Percentiles rank a stretch among this genome's conserved stretches.
Conservation (phyloP, 2,113 vertebrate species). For the Euleptes europaea region DNA sequence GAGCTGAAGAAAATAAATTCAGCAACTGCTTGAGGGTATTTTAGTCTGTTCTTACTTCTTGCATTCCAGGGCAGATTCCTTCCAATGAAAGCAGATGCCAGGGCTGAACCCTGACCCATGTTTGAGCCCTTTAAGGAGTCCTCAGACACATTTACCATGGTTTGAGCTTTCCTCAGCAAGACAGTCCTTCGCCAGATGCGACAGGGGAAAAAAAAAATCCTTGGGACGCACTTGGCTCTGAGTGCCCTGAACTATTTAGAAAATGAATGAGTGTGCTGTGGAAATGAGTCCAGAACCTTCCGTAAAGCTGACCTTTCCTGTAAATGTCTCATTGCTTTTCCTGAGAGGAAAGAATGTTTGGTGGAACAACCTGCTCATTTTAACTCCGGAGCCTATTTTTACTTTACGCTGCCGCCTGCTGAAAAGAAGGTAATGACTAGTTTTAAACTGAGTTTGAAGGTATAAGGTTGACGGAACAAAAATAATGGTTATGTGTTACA, state of each 20-base stretch:
- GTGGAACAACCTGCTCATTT: slow-evolving; percentile 19
- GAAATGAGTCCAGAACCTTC: slow-evolving; percentile 13
- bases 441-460: slow-evolving; percentile 19
- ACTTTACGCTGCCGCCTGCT: slow-evolving; percentile 15
- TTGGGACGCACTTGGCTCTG: neutral
- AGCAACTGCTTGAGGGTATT: too few relatives aligned
- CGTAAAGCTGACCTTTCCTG: slow-evolving; percentile 1
- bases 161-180: neutral
- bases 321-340: slow-evolving; percentile 23
- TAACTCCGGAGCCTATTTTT: slow-evolving; percentile 4
- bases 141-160: neutral
- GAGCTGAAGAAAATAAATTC: neutral
- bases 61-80: neutral
- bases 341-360: neutral
- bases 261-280: slow-evolving; percentile 3
- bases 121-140: neutral
- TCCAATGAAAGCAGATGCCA: neutral
- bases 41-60: neutral
- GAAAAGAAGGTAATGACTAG: slow-evolving; percentile 21
- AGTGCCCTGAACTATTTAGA: neutral
- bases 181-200: neutral
- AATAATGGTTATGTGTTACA: neutral
- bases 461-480: neutral
- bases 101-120: neutral
- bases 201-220: neutral